Percentiles rank a stretch among this genome's conserved stretches.
These are phyloP conservation scores for Corydoras maculifer DNA, from an alignment of 2,113 vertebrate species.

Conservation along the genomic window DNA sequence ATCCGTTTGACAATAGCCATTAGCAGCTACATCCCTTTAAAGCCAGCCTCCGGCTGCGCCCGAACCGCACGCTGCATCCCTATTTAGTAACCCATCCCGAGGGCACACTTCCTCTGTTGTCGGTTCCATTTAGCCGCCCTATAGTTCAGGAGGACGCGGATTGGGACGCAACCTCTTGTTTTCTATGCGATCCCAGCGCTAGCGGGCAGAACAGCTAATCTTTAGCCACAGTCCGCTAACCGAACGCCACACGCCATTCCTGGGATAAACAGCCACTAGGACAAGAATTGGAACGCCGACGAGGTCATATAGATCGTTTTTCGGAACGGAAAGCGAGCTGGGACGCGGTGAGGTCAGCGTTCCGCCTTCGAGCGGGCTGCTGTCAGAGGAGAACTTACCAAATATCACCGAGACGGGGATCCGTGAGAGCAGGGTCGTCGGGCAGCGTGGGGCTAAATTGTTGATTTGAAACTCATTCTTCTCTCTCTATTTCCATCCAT, in stretches of 20 bases:
- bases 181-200: neutral
- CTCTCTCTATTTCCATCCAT: slow-evolving; percentile 42
- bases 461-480: slow-evolving; percentile 23
- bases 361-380: neutral
- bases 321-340: neutral
- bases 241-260: neutral
- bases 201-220: neutral
- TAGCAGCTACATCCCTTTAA: neutral
- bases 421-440: slow-evolving; percentile 19
- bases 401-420: slow-evolving; percentile 12
- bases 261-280: neutral
- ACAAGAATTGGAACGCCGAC: neutral
- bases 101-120: neutral
- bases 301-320: too few species aligned
- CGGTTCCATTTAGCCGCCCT: neutral
- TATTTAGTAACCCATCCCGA: too few species aligned
- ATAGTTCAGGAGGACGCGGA: neutral
- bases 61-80: neutral
- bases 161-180: neutral
- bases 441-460: slow-evolving; percentile 10
- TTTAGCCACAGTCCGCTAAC: neutral
- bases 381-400: slow-evolving; percentile 42
- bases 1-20: neutral
- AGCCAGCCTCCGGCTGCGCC: neutral
- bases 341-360: neutral